These are phyloP conservation scores for Takifugu rubripes DNA, from an alignment of 2,797 vertebrate species.

Conservation along the genomic window DNA sequence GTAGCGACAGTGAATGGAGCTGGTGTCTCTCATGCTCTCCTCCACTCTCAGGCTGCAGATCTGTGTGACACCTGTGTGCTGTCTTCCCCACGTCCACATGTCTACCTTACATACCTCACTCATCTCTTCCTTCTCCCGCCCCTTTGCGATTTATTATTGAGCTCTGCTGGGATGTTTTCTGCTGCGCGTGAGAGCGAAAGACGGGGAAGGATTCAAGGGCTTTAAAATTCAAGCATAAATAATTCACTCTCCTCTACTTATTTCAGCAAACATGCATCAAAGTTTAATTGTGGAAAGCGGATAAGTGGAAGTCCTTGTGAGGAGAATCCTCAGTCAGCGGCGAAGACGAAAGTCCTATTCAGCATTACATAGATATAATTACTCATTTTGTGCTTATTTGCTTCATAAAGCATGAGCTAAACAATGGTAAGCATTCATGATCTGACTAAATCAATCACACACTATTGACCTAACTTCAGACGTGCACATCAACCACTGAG, in stretches of 20 bases:
- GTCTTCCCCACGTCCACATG: constrained; percentile 23
- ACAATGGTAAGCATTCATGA: no score
- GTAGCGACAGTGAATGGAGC: constrained; percentile 17
- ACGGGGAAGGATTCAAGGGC: constrained; percentile 18
- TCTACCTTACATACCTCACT: constrained; percentile 48
- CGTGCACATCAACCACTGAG: neutral
- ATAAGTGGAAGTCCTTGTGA: constrained; percentile 17
- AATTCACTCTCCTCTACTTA: constrained; percentile 54
- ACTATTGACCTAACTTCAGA: neutral
- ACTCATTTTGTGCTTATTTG: no score
- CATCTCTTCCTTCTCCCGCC: constrained; percentile 48
- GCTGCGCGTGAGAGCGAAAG: constrained; percentile 18
- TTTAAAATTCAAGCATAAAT: constrained; percentile 49
- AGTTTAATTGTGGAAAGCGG: constrained; percentile 43
- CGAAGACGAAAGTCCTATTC: no score
- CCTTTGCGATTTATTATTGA: constrained; percentile 68
- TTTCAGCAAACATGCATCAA: constrained; percentile 60
- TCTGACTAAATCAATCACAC: no score
- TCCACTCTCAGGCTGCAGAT: neutral
- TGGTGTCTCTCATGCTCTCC: no score
- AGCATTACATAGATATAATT: no score
- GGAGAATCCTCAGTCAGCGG: neutral
- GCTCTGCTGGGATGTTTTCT: constrained; percentile 55
- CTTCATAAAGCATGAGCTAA: no score
- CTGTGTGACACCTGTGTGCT: constrained; percentile 9